Evolutionary conservation across 2,113 vertebrate genomes (phyloP).

Genomic region (Lophotis ruficrista): DNA sequence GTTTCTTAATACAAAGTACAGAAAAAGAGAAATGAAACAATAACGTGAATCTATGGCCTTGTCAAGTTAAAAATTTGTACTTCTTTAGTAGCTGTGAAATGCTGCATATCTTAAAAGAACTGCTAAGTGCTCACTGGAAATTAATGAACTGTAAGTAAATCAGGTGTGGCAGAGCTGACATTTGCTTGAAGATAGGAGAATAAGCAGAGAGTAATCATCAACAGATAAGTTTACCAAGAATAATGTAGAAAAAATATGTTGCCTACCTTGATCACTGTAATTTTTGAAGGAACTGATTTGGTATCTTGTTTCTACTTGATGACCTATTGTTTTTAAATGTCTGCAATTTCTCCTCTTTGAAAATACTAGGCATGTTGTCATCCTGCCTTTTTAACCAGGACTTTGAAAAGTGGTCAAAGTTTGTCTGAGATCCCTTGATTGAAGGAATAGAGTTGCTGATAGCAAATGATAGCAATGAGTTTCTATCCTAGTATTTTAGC

Average conservation of each 20-base stretch:
- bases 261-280: background rate
- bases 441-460: background rate
- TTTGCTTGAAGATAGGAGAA: background rate
- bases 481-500: background rate
- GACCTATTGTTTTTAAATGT: background rate
- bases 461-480: background rate
- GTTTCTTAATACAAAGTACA: background rate
- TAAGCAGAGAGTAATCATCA: background rate
- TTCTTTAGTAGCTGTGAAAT: background rate
- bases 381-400: background rate
- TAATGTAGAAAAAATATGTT: background rate
- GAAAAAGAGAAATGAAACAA: background rate
- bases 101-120: background rate
- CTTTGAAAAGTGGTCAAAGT: background rate
- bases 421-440: background rate
- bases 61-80: background rate
- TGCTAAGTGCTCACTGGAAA: background rate
- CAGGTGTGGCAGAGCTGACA: background rate
- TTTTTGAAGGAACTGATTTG: background rate
- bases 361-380: background rate
- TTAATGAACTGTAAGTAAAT: background rate
- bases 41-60: background rate
- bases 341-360: background rate
- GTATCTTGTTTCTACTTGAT: background rate
- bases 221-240: background rate